Base-by-base conservation (phyloP, 2,888 invertebrate species). In the Pandemis corylana region DNA sequence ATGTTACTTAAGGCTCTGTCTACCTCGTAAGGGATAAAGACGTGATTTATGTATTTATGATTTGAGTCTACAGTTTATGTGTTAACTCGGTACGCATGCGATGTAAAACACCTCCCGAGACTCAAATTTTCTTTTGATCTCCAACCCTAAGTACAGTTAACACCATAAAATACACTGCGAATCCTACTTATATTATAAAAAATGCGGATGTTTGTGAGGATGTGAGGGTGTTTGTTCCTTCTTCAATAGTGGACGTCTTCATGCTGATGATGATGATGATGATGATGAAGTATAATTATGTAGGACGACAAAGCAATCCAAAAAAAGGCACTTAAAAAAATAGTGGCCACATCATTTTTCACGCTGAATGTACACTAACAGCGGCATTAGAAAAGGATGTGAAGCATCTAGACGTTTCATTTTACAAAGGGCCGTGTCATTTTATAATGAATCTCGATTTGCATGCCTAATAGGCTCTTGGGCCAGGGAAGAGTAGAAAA, bases 371-470 rank as follows among this genome's bases (percentile, higher is more conserved):
- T 59, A 28, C 59, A 4, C 7, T 20, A 56, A 56, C 15, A 15
- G 12, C 12, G 59, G 28, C n/a, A 28, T 59, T 59, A 12, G 51
- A 68, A 68, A 63, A 63, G 28, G 20, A 62, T 66, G 67, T 20
- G 42, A 56, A 41, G 13, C 64, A 64, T 49, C 72, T 73, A 68
- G 72, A 28, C 20, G 68, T 63, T 10, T 73, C 72, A 2, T 41
- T 36, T 73, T 73, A 63, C 68, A 64, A 36, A 59, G n/a, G 68
- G 68, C 44, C 12, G 28, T 41, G 44, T 15, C 28, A 13, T 67
- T 73, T 56, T 63, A 64, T 68, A 68, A 68, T 44, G 41, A 46
- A 28, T 44, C 68, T 41, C 41, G 41, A 46, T 64, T 73, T 73
- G 56, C 56, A 49, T 73, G 56, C 49, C n/a, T 66, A 36, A 28